These are phyloP conservation scores for Tinea semifulvella DNA, from an alignment of 2,888 invertebrate species.

Conservation along the genomic window DNA sequence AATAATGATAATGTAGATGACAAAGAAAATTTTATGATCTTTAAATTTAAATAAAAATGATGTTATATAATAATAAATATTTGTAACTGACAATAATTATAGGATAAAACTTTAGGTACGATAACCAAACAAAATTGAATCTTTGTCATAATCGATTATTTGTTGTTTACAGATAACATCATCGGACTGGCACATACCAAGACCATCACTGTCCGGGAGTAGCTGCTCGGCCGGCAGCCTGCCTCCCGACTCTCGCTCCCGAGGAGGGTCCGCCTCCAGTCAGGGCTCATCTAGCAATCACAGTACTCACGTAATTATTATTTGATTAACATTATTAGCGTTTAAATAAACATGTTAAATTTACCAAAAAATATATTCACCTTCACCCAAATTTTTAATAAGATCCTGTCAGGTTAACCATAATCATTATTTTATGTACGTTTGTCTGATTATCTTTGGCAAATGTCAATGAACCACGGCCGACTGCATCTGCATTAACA, in stretches of 20 bases:
- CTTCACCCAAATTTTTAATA: constrained; percentile 7
- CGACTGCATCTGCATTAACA: not conserved
- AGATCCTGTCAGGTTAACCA: not conserved
- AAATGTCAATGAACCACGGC: constrained; percentile 2
- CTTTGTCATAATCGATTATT: not conserved
- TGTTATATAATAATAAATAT: no score
- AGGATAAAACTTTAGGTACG: not conserved
- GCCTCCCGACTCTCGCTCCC: constrained; percentile 43
- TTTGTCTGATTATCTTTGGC: constrained; percentile 2
- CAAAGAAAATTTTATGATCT: no score
- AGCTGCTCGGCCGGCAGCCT: constrained; percentile 48
- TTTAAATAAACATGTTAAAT: constrained; percentile 3
- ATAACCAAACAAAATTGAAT: constrained; percentile 1
- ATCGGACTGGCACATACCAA: constrained; percentile 80
- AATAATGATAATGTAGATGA: no score
- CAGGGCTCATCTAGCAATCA: constrained; percentile 72
- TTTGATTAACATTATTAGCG: not conserved
- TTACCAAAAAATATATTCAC: not conserved
- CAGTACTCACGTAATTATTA: constrained; percentile 77
- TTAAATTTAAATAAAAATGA: no score
- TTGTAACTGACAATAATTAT: not conserved
- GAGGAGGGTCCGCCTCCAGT: constrained; percentile 72
- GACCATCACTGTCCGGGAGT: constrained; percentile 76
- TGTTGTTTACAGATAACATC: constrained; percentile 37
- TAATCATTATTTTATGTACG: constrained; percentile 10